phyloP scores from a whole-genome alignment of 2,797 vertebrate genomes.

The Threskiornis aethiopicus region DNA sequence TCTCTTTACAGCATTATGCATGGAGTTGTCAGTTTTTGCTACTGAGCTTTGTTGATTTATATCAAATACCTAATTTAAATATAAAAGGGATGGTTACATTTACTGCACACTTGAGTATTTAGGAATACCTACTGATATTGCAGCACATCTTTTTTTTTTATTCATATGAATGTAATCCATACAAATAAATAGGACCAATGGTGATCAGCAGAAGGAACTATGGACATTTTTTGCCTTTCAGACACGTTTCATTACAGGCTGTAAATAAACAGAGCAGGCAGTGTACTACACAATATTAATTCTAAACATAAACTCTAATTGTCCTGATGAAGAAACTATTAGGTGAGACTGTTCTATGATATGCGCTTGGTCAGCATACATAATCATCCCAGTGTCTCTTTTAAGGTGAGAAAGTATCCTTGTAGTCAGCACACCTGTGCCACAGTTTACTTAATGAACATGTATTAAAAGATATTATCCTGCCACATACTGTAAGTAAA shows the following conservation, averaged over 20 bases:
- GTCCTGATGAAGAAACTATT: neutral
- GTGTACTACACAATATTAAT: neutral
- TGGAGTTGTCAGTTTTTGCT: conserved; percentile 14
- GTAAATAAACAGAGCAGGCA: neutral
- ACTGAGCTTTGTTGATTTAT: conserved; percentile 36
- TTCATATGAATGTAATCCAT: neutral
- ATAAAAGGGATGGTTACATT: conserved; percentile 20
- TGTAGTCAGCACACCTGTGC: neutral
- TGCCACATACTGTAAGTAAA: neutral
- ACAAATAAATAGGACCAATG: neutral
- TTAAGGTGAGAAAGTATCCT: neutral
- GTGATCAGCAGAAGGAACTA: neutral
- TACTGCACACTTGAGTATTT: conserved; percentile 7
- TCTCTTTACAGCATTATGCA: conserved; percentile 16
- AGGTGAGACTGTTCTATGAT: neutral
- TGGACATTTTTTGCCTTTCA: neutral
- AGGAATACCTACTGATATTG: conserved; percentile 10
- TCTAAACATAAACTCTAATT: neutral
- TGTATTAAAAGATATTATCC: neutral
- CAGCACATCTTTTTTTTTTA: neutral
- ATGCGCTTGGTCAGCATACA: neutral
- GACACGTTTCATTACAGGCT: neutral
- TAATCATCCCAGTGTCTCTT: neutral
- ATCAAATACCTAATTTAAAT: conserved; percentile 52
- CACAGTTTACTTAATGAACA: neutral